Conservation (phyloP, 2,113 vertebrate species). For the Coptodon bakossiorum region DNA sequence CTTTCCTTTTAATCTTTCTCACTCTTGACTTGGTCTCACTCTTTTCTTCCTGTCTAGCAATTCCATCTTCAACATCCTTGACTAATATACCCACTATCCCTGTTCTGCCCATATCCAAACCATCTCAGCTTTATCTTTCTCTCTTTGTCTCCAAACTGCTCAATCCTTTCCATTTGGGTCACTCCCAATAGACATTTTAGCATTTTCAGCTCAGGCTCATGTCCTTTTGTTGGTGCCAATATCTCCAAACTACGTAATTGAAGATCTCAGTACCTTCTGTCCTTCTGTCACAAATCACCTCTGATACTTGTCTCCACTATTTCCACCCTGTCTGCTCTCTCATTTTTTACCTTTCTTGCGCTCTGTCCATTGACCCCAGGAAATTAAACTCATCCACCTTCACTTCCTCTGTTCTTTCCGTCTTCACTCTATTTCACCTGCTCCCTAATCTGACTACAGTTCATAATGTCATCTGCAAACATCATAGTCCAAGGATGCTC, state of each 20-base stretch:
- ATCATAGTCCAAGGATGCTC: background rate
- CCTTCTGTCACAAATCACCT: background rate
- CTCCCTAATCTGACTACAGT: background rate
- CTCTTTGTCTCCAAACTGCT: background rate
- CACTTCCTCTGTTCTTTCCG: fast-evolving
- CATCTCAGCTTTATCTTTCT: background rate
- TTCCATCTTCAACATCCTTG: background rate
- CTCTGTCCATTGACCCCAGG: background rate
- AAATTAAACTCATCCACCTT: background rate
- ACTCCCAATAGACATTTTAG: background rate
- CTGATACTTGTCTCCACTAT: background rate
- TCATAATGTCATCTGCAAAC: background rate
- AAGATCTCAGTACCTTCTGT: background rate
- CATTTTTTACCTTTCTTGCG: background rate
- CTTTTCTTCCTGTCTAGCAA: background rate
- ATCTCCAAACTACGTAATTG: background rate
- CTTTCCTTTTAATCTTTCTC: background rate
- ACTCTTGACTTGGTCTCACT: background rate
- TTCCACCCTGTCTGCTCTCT: background rate
- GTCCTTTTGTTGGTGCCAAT: background rate
- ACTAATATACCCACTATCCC: background rate
- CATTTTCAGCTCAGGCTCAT: background rate
- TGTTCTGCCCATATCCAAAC: background rate
- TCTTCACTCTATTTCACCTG: background rate
- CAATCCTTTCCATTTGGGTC: background rate